phyloP scores from a whole-genome alignment of 1,140 invertebrate species.

The Araneus ventricosus region DNA sequence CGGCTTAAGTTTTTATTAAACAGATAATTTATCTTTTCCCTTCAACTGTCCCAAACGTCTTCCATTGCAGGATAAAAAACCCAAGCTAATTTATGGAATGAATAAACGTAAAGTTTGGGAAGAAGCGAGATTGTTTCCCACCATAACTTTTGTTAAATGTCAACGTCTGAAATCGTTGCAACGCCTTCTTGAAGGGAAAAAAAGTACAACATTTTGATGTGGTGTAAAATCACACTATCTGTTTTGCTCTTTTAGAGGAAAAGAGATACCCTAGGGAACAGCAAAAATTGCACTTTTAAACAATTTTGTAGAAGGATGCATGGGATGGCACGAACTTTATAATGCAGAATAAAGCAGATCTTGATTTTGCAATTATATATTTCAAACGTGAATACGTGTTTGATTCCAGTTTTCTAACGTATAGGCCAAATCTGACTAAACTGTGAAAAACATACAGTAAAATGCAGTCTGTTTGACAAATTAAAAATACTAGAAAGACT shows the following conservation, averaged over 20 bases:
- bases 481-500: too few relatives aligned
- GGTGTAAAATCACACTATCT: slow-evolving; percentile 56
- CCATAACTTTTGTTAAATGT: slow-evolving; percentile 26
- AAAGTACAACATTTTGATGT: slow-evolving; percentile 10
- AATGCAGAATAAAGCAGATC: background rate
- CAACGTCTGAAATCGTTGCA: background rate
- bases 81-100: slow-evolving; percentile 26
- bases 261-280: background rate
- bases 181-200: slow-evolving; percentile 1
- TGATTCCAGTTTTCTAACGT: too few relatives aligned
- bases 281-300: background rate
- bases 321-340: background rate
- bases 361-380: too few relatives aligned
- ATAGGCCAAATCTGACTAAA: too few relatives aligned
- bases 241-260: background rate
- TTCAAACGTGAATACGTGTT: too few relatives aligned
- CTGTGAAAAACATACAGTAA: too few relatives aligned
- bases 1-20: slow-evolving; percentile 32
- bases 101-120: background rate
- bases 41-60: slow-evolving; percentile 9
- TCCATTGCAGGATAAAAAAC: background rate
- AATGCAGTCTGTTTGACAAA: too few relatives aligned
- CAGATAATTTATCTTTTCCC: slow-evolving; percentile 25
- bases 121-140: slow-evolving; percentile 11
- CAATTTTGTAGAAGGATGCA: background rate